Evolutionary conservation across 92 coral and sea anemone genomes (phyloP), one percentile per base, ranked within the genome.

Genomic region (Epizoanthus illoricatus): DNA sequence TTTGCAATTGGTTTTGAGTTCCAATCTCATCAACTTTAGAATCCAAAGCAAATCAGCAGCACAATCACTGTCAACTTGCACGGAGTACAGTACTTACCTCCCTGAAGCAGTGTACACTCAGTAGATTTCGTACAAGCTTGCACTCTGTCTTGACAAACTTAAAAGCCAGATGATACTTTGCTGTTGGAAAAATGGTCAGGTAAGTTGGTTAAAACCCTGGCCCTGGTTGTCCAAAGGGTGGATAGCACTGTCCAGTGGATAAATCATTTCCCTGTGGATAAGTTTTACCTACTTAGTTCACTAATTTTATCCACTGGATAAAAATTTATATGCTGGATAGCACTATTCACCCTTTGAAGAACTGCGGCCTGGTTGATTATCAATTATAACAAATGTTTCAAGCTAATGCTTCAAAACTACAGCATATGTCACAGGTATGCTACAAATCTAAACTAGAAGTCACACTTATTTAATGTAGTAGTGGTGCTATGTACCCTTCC

Each of bases 131-230:
- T 45, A 97, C 98, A 81, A 97, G 92, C 76, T 97, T 97, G 74
- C 99, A 97, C 83, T 97, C 99, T 47, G 98, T 97, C 86, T 94
- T 97, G 4, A 97, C 93, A 94, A 97, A 97, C 90, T 97, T 97
- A 85, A 91, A 97, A 11, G 94, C 85, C 79, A 97, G 89, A 81
- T 94, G 99, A 69, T 85, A 90, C 74, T 87, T 97, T 73, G 93
- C 99, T 97, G 90, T 68, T 21, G 58, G 16, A 60, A 81, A 74
- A 8, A 11, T 58, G 56, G n/a, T 58, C 12, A 42, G 36, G 23
- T 45, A 9, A 45, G 12, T 52, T 49, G 9, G 15, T 49, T 52
- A 52, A 52, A 52, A 11, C 56, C 7, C 69, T 63, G 33, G 33
- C 9, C 15, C 33, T 28, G 33, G 33, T 28, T 28, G 33, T 28